Conservation (phyloP, 2,113 vertebrate genomes). For the Corythoichthys haematopterus region DNA sequence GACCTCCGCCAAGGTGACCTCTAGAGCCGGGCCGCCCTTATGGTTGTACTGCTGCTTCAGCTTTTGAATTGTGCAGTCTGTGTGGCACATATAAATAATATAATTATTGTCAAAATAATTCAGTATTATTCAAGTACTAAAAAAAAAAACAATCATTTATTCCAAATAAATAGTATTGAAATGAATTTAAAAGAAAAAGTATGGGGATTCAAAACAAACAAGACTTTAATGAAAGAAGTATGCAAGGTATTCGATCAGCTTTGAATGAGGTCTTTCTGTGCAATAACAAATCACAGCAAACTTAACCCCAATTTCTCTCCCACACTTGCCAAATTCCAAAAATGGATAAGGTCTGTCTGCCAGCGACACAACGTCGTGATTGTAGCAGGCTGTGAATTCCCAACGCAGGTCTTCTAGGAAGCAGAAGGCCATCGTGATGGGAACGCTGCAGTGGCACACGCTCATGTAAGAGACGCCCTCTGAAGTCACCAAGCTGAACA, state of each 20-base stretch:
- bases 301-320: conserved; percentile 6
- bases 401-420: conserved; percentile 91
- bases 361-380: conserved; percentile 71
- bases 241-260: neutral
- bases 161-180: conserved; percentile 6
- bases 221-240: neutral
- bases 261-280: neutral
- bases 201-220: neutral
- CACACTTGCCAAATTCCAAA: conserved; percentile 88
- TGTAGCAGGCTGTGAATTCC: conserved; percentile 85
- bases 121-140: too few relatives aligned
- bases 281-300: neutral
- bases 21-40: conserved; percentile 56
- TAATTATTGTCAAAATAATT: too few relatives aligned
- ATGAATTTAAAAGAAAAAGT: neutral
- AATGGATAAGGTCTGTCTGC: conserved; percentile 89
- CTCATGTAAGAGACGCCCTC: conserved; percentile 86
- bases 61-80: conserved; percentile 86
- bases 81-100: too few relatives aligned
- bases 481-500: conserved; percentile 80
- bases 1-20: conserved; percentile 74
- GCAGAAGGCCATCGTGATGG: conserved; percentile 86
- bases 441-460: conserved; percentile 82
- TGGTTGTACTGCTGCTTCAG: conserved; percentile 84
- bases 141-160: neutral